Percentiles rank a stretch among this genome's conserved stretches.
These are phyloP conservation scores for Tolypeutes matacus DNA, from an alignment of 2,797 vertebrate genomes.

Conservation along the genomic window DNA sequence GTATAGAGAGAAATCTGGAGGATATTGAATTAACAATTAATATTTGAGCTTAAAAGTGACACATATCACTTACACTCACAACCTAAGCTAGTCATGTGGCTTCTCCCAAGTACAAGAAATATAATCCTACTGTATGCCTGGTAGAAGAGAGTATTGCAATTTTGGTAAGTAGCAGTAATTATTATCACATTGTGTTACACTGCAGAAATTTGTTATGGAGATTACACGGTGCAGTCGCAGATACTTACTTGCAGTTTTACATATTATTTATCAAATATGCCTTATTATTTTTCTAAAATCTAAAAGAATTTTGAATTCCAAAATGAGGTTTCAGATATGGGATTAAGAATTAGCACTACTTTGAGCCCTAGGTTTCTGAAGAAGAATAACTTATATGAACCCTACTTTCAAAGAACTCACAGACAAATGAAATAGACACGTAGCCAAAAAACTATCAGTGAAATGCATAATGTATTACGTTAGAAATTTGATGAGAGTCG, in stretches of 20 bases:
- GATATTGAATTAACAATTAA: neutral
- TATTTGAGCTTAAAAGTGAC: neutral
- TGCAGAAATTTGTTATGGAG: neutral
- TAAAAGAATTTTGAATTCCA: conserved; percentile 21
- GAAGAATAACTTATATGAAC: neutral
- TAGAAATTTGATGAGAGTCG: neutral
- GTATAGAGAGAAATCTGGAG: neutral
- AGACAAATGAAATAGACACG: neutral
- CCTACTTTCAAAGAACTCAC: neutral
- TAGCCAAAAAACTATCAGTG: neutral
- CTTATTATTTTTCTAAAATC: conserved; percentile 37
- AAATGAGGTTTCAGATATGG: neutral
- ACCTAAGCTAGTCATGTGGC: neutral
- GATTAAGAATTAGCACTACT: conserved; percentile 12
- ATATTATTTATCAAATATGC: neutral
- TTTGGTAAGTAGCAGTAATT: neutral
- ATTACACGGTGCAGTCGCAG: neutral
- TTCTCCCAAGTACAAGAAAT: neutral
- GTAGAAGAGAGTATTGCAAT: neutral
- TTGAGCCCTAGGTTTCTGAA: neutral
- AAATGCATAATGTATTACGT: neutral
- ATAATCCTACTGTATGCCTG: neutral
- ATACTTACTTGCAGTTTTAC: neutral
- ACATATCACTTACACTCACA: neutral
- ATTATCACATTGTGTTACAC: neutral